A percentile compares a stretch with the other conserved stretches of the same genome.
phyloP scores from a whole-genome alignment of 1,140 invertebrate species.

The Drosophila nikananu region DNA sequence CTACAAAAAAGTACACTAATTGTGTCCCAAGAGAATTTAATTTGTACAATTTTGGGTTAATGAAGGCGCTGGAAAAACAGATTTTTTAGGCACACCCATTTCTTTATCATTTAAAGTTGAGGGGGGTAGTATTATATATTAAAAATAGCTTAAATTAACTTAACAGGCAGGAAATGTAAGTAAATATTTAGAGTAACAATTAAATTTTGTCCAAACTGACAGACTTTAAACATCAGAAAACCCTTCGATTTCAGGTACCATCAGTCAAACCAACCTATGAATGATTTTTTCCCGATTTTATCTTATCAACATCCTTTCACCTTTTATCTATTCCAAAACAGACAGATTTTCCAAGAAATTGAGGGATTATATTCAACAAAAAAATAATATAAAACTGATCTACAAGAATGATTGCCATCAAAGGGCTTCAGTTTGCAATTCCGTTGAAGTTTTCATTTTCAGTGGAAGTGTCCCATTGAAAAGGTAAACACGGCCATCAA shows the following conservation, averaged over 20 bases:
- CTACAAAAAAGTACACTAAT: slow-evolving; percentile 62
- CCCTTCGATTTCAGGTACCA: neutral
- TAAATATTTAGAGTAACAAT: neutral
- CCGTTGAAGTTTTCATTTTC: slow-evolving; percentile 29
- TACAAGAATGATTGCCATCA: slow-evolving; percentile 60
- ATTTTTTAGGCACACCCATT: neutral
- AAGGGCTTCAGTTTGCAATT: slow-evolving; percentile 39
- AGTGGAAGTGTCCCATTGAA: slow-evolving; percentile 30
- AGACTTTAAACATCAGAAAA: neutral
- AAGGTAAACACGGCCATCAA: slow-evolving; percentile 35
- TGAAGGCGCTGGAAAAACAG: slow-evolving; percentile 30
- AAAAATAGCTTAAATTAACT: neutral
- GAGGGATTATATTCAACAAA: neutral
- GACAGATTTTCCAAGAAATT: slow-evolving; percentile 31
- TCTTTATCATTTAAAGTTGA: neutral
- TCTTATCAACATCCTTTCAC: slow-evolving; percentile 24
- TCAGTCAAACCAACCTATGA: neutral
- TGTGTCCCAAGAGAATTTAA: slow-evolving; percentile 63
- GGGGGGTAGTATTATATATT: neutral
- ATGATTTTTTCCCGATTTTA: slow-evolving; percentile 14
- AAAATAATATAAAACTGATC: slow-evolving; percentile 33
- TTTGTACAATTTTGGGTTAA: slow-evolving; percentile 32
- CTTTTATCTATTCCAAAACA: neutral
- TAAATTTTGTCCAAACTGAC: neutral
- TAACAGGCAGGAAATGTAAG: neutral